phyloP scores from a whole-genome alignment of 2,113 vertebrate species.

The Paraplagusia blochii region DNA sequence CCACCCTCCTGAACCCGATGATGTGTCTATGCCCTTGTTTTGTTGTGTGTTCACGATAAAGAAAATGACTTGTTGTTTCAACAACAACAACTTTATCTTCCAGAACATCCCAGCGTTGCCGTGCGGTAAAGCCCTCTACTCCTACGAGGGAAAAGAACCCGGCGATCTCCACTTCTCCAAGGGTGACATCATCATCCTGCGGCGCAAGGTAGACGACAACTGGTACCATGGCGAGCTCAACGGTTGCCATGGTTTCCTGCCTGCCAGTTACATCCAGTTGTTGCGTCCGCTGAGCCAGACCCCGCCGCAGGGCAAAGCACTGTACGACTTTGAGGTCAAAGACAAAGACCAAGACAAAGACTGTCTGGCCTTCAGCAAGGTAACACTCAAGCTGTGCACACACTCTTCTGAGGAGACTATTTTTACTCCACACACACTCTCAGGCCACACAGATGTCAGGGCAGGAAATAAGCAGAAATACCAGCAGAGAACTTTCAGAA shows the following conservation, averaged over 20 bases:
- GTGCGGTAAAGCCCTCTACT: slow-evolving; percentile 93
- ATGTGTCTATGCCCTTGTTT: slow-evolving; percentile 1
- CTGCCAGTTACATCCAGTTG: slow-evolving; percentile 93
- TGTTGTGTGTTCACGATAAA: background rate
- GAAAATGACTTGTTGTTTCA: background rate
- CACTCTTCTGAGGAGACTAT: background rate
- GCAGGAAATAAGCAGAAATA: slow-evolving; percentile 8
- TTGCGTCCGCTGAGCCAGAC: slow-evolving; percentile 88
- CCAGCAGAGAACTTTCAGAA: slow-evolving; percentile 21
- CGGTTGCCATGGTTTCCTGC: slow-evolving; percentile 91
- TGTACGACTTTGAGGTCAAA: slow-evolving; percentile 98
- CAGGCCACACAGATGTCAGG: background rate
- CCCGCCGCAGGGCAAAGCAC: slow-evolving; percentile 93
- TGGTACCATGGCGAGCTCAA: slow-evolving; percentile 97
- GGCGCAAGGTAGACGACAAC: slow-evolving; percentile 91
- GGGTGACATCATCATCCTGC: slow-evolving; percentile 93
- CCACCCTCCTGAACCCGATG: background rate
- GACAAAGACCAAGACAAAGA: slow-evolving; percentile 98
- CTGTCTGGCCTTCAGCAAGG: slow-evolving; percentile 96
- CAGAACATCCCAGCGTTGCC: slow-evolving; percentile 90
- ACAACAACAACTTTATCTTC: slow-evolving; percentile 12
- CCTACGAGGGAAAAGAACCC: slow-evolving; percentile 92
- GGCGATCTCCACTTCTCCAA: slow-evolving; percentile 95
- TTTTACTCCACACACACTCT: slow-evolving; percentile 7
- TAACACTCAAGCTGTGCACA: slow-evolving; percentile 55